Percentiles rank a stretch among this genome's conserved stretches.
Evolutionary conservation across 2,113 vertebrate species (phyloP).

Genomic region (Malurus cyaneus): DNA sequence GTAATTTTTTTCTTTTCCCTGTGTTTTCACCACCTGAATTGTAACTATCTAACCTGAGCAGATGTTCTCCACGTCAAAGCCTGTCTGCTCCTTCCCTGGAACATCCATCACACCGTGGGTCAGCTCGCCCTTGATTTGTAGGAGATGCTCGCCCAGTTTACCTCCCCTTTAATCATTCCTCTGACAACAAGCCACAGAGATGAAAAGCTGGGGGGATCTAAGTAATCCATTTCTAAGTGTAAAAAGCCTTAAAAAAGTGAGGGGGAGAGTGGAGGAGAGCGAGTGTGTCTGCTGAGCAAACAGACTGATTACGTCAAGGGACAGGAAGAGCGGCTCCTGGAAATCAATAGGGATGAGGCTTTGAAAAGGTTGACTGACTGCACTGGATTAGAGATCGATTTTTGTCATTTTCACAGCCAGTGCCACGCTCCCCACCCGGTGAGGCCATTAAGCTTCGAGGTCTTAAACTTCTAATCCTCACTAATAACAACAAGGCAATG

Average conservation of each 20-base stretch:
- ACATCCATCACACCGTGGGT: slow-evolving; percentile 29
- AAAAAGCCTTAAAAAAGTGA: background rate
- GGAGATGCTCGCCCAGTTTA: background rate
- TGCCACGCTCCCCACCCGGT: slow-evolving; percentile 58
- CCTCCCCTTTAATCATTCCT: slow-evolving; percentile 36
- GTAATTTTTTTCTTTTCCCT: background rate
- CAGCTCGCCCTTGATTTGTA: slow-evolving; percentile 28
- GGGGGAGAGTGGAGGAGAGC: background rate
- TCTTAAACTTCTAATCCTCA: slow-evolving; percentile 66
- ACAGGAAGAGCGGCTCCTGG: slow-evolving; percentile 67
- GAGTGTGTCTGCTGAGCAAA: slow-evolving; percentile 60
- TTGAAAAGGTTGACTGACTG: slow-evolving; percentile 79
- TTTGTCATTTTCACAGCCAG: slow-evolving; percentile 74
- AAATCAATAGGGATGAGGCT: slow-evolving; percentile 77
- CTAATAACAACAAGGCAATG: slow-evolving; percentile 66
- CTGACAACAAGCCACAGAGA: slow-evolving; percentile 11
- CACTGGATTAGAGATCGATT: slow-evolving; percentile 81
- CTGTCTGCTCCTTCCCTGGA: background rate
- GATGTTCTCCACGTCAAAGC: background rate
- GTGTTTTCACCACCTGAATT: background rate
- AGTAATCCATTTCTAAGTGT: slow-evolving; percentile 57
- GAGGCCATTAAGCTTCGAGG: slow-evolving; percentile 63
- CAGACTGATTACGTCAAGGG: slow-evolving; percentile 71
- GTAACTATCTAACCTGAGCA: slow-evolving; percentile 2
- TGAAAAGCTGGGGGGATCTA: slow-evolving; percentile 48